Evolutionary conservation across 2,888 invertebrate species (phyloP), one percentile per base, ranked within the genome.

Genomic region (Cyclophora punctaria): DNA sequence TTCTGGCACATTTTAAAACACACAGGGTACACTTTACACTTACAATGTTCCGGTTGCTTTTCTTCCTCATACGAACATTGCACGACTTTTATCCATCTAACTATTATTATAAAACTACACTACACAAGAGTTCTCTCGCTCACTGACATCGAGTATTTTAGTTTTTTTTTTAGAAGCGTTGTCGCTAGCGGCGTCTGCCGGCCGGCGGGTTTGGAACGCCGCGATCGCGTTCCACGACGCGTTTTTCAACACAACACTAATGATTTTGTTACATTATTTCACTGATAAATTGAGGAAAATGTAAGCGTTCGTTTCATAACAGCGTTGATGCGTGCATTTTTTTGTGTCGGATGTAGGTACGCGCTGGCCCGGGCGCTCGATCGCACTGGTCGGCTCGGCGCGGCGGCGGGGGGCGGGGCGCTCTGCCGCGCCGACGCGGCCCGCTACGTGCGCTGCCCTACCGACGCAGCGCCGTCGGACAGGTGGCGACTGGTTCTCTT

Each of bases 121-220:
- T 82, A 81, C 85, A 85, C 82, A 74, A 75, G 71, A 79, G 75
- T 83, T 75, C 81, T 75, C 77, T 68, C 79, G 75, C 73, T 74
- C 80, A 78, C 82, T 79, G 82, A 86, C 86, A 87, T 86, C 75
- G 78, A 77, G 77, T 75, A 71, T 74, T 72, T 72, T 74, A 55
- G 59, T 73, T 74, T 79, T 79, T 83, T n/a, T 79, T 78, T 77
- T 72, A 71, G 74, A 69, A 76, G 79, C 80, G 79, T 75, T 77
- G 80, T 81, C 92, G 73, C 92, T 92, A 73, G 92, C 90, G 50
- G 92, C 92, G 78, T 80, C 77, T 72, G 78, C 84, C 90, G 82
- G 95, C 95, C 70, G 94, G 94, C 57, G 93, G 93, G 49, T 57
- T 48, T 58, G 48, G 63, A 56, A 63, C 56, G 62, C 92, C 91